Base-by-base conservation (phyloP, 2,113 vertebrate species). In the Setophaga coronata region DNA sequence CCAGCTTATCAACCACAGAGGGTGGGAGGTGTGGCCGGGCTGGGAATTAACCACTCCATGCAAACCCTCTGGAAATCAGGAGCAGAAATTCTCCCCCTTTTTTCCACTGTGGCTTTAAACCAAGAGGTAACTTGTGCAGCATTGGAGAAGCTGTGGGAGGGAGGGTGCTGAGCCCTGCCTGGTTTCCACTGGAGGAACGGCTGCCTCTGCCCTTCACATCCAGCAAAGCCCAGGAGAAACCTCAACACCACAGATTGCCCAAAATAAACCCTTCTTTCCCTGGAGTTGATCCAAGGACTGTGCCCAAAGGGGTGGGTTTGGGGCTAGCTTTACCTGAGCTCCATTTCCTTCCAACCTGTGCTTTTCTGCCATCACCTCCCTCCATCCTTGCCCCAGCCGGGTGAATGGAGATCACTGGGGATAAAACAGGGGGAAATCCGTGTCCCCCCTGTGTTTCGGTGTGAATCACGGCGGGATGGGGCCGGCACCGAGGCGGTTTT, bases 21-120 rank as follows among this genome's bases (percentile, higher is more conserved):
- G n/a, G 43, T 50, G 73, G 80, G 20, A 92, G 90, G 94, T 90
- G 94, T 90, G 94, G 88, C 80, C 0, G 3, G 43, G 86, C 26
- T 73, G 71, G 96, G 87, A 95, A 94, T 94, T 36, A 94, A 87
- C 43, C 21, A 24, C 38, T 69, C 82, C 60, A 87, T 92, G 89
- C 91, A 89, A 94, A 82, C 51, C 60, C 17, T 1, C 0, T 62
- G 83, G 91, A 93, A 95, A 88, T 67, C 88, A 73, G 64, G 47
- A 90, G 82, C 12, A 62, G 82, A 95, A 66, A 47, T 61, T 80
- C 18, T 19, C 42, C 12, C 31, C 14, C 31, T 61, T 71, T 77
- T 31, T 11, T 36, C 43, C 67, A 58, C n/a, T 10, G 10, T 80
- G 79, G 67, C 36, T 81, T 80, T 54, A 45, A 61, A 62, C 62